phyloP scores from a whole-genome alignment of 2,113 vertebrate species.

The Nipponia nippon region DNA sequence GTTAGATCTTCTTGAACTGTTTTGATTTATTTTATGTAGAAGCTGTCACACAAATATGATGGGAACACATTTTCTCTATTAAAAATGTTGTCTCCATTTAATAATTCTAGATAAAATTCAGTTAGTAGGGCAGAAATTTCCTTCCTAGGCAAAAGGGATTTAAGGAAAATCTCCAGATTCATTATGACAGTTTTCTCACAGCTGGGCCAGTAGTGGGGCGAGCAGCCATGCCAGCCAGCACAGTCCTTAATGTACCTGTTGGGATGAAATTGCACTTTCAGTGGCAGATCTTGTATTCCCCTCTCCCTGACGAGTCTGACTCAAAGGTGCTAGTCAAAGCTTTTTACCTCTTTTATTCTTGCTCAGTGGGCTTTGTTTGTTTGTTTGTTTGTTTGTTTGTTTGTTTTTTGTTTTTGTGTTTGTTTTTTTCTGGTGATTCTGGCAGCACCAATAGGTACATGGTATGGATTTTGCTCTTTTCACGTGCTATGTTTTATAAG shows the following conservation, averaged over 20 bases:
- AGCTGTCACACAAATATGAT: background rate
- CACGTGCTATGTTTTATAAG: background rate
- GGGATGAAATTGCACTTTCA: background rate
- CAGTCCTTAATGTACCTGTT: background rate
- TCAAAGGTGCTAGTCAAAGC: background rate
- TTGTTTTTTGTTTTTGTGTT: background rate
- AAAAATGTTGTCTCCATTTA: background rate
- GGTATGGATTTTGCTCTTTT: background rate
- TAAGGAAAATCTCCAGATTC: background rate
- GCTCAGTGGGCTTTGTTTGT: rapidly evolving
- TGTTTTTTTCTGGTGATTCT: background rate
- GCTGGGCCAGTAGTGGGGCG: background rate
- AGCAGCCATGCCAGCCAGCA: background rate
- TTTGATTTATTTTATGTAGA: background rate
- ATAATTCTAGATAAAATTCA: background rate
- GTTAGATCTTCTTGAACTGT: background rate
- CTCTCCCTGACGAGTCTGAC: background rate
- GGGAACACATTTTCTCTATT: background rate
- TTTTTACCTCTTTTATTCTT: background rate
- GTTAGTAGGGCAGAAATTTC: background rate
- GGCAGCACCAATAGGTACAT: background rate
- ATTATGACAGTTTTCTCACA: background rate
- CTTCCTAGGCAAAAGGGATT: background rate
- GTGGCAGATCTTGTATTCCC: background rate
- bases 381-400: too few species aligned